A percentile compares a stretch with the other conserved stretches of the same genome.
Conservation (phyloP, 1,140 invertebrate species). For the Zaprionus tsacasi region DNA sequence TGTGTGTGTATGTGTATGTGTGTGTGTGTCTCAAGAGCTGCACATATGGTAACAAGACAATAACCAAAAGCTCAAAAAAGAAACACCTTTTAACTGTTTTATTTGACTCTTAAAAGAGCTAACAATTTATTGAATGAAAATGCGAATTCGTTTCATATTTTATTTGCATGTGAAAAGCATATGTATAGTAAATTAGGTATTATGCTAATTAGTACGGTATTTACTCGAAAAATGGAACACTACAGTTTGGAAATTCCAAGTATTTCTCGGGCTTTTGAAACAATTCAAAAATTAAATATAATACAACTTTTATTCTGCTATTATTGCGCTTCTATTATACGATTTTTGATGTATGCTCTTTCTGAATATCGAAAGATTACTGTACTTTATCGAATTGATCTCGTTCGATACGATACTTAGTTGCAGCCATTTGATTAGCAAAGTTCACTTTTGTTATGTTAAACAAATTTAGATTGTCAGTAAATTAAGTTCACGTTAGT, state of each 20-base stretch:
- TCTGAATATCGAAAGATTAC: slow-evolving; percentile 1
- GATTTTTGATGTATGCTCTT: not conserved
- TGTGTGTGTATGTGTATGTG: not conserved
- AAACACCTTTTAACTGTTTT: slow-evolving; percentile 15
- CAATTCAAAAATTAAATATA: not conserved
- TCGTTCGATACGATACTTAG: not conserved
- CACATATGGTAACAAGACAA: slow-evolving; percentile 19
- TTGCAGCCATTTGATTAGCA: not conserved
- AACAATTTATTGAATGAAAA: slow-evolving; percentile 27
- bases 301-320: not conserved
- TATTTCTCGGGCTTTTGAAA: not conserved
- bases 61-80: slow-evolving; percentile 20
- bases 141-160: slow-evolving; percentile 41
- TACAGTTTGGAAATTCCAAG: not conserved
- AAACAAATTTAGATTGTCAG: slow-evolving; percentile 9
- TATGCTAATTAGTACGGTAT: slow-evolving; percentile 25
- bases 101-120: slow-evolving; percentile 19
- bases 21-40: slow-evolving; percentile 1
- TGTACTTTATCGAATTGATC: slow-evolving; percentile 1
- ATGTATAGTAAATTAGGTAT: slow-evolving; percentile 13
- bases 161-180: slow-evolving; percentile 71
- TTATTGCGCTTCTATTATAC: not conserved
- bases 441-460: slow-evolving; percentile 29
- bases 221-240: slow-evolving; percentile 10
- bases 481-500: slow-evolving; percentile 20